Percentiles rank a stretch among this genome's conserved stretches.
Evolutionary conservation across 2,888 invertebrate species (phyloP).

Genomic region (Clitarchus hookeri): DNA sequence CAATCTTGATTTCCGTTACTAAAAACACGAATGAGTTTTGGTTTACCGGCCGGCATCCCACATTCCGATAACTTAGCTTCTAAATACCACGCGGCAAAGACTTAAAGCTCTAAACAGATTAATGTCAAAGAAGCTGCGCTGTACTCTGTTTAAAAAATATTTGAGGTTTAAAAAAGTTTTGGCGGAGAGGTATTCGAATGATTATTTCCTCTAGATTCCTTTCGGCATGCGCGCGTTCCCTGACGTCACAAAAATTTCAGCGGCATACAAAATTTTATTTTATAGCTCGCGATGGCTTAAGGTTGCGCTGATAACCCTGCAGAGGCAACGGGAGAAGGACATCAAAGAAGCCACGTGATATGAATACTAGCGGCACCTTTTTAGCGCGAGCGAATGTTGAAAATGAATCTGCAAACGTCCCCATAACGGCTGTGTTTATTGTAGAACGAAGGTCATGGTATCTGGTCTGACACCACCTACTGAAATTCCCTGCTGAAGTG

Average conservation of each 20-base stretch:
- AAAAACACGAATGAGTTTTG: no score
- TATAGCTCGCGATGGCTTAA: neutral
- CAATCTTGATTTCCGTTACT: no score
- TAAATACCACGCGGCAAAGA: neutral
- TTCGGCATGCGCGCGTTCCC: neutral
- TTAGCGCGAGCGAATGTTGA: neutral
- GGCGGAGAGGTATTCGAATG: neutral
- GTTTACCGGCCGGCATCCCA: neutral
- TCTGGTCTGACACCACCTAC: no score
- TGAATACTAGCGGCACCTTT: neutral
- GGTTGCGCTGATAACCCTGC: neutral
- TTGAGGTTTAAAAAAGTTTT: neutral
- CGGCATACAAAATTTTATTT: neutral
- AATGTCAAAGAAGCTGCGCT: neutral
- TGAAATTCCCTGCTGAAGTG: no score
- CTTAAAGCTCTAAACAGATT: neutral
- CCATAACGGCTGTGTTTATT: no score
- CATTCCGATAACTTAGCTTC: neutral
- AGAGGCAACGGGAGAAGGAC: neutral
- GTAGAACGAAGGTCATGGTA: no score
- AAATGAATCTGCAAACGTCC: no score
- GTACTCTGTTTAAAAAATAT: neutral
- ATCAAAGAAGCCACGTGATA: neutral
- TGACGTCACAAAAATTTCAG: neutral
- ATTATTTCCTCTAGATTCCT: neutral